Percentiles rank a stretch among this genome's conserved stretches.
Evolutionary conservation across 2,113 vertebrate genomes (phyloP).

Genomic region (Cephalopholis sonnerati): DNA sequence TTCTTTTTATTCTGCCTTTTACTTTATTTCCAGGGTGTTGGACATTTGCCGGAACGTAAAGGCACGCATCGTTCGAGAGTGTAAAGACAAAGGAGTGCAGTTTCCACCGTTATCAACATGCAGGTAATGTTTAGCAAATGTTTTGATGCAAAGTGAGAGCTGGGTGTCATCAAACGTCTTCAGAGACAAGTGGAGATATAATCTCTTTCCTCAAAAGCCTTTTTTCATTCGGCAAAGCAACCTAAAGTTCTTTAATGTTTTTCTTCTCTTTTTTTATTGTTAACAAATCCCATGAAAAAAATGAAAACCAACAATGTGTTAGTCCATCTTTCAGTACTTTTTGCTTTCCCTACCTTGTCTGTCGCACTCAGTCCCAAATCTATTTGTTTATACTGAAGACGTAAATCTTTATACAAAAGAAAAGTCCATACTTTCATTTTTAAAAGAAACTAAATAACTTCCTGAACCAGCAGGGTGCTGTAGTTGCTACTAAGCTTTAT

Average conservation of each 20-base stretch:
- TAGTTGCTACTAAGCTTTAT: not conserved
- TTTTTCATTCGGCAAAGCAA: not conserved
- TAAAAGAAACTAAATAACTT: not conserved
- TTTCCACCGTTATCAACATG: constrained; percentile 94
- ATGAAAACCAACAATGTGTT: not conserved
- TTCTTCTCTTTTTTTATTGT: not conserved
- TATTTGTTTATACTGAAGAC: not conserved
- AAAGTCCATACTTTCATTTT: not conserved
- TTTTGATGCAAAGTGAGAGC: not conserved
- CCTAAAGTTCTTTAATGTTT: not conserved
- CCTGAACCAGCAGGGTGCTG: not conserved
- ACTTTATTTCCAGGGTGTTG: constrained; percentile 87
- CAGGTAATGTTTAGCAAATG: constrained; percentile 84
- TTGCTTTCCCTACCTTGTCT: not conserved
- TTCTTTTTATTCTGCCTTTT: not conserved
- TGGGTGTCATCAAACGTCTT: not conserved
- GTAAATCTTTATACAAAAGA: not conserved
- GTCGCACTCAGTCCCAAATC: not conserved
- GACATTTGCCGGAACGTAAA: constrained; percentile 98
- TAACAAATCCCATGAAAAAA: not conserved
- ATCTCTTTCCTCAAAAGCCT: not conserved
- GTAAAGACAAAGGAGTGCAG: constrained; percentile 97
- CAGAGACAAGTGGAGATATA: not conserved
- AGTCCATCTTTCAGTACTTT: not conserved
- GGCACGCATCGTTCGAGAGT: constrained; percentile 93